Percentiles rank a stretch among this genome's conserved stretches.
These are phyloP conservation scores for Aramus guarauna DNA, from an alignment of 2,113 vertebrate species.

Conservation along the genomic window DNA sequence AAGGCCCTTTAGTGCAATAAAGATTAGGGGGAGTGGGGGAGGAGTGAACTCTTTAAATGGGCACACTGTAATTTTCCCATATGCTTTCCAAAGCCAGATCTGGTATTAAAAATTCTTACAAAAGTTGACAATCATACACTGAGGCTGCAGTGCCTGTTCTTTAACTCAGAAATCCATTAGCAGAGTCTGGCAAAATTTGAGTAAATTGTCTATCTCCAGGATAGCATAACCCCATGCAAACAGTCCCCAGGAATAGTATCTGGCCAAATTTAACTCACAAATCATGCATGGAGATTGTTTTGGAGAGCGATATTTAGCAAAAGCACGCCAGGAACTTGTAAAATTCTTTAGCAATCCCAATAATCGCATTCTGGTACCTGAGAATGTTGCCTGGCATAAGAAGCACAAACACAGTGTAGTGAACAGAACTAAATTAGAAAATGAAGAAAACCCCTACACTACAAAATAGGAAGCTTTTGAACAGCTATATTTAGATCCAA, in stretches of 20 bases:
- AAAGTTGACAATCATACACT: background rate
- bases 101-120: background rate
- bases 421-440: background rate
- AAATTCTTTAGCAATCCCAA: background rate
- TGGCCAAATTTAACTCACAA: background rate
- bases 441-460: background rate
- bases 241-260: background rate
- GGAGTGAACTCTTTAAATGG: background rate
- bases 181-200: background rate
- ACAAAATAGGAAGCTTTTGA: background rate
- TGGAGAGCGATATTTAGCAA: background rate
- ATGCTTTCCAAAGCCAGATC: background rate
- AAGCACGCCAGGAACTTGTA: background rate
- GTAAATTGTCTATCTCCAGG: background rate
- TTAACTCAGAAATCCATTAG: background rate
- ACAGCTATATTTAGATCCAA: background rate
- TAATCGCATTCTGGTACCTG: background rate
- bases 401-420: background rate
- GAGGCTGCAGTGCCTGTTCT: background rate
- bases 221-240: background rate
- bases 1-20: background rate
- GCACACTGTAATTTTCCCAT: background rate
- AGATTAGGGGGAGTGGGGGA: background rate
- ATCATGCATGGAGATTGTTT: background rate
- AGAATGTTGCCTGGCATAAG: background rate